These are phyloP conservation scores for Hippocampus guttulatus DNA, from an alignment of 2,113 vertebrate species.

Conservation along the genomic window DNA sequence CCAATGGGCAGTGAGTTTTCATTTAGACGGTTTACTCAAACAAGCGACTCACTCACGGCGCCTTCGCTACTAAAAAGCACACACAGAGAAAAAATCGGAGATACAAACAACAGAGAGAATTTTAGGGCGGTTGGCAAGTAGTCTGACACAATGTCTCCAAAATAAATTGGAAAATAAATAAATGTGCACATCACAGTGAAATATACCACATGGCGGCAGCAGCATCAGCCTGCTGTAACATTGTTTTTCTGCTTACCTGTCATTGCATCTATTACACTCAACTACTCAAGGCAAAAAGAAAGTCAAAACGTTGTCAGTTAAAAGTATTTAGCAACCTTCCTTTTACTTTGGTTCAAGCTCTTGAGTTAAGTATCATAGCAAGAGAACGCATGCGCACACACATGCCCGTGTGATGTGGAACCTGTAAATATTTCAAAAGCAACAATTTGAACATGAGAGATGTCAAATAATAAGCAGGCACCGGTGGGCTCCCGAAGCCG, in stretches of 20 bases:
- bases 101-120: slow-evolving; percentile 98
- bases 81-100: slow-evolving; percentile 99
- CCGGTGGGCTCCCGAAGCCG: background rate
- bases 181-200: slow-evolving; percentile 26
- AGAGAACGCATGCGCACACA: background rate
- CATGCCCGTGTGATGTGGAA: background rate
- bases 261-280: slow-evolving; percentile 7
- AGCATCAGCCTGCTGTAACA: slow-evolving; percentile 45
- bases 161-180: slow-evolving; percentile 67
- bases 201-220: slow-evolving; percentile 36
- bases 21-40: slow-evolving; percentile 99
- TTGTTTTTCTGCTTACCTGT: slow-evolving; percentile 59
- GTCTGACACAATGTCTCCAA: slow-evolving; percentile 92
- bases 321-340: background rate
- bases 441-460: background rate
- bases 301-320: too few species aligned
- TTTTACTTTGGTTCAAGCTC: background rate
- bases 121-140: slow-evolving; percentile 89
- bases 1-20: slow-evolving; percentile 98
- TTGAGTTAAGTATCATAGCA: background rate
- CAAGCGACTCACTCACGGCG: slow-evolving; percentile 98
- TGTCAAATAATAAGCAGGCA: background rate
- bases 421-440: background rate
- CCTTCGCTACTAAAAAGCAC: slow-evolving; percentile 92
- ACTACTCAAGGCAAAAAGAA: background rate